Evolutionary conservation across 2,113 vertebrate species (phyloP).

Genomic region (Puma concolor): DNA sequence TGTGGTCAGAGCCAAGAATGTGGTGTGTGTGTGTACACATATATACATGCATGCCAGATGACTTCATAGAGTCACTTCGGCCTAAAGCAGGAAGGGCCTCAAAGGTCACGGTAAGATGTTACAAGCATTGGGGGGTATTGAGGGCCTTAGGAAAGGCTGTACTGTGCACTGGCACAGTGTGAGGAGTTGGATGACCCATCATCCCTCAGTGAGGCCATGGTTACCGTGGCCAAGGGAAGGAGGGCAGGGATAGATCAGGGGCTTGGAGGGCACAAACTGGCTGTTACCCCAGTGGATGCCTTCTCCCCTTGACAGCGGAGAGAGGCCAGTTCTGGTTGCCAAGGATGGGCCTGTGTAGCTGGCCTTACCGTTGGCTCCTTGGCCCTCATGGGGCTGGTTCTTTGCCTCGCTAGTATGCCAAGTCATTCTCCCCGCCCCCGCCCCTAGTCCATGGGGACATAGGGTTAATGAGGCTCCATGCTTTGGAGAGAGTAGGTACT

Average conservation of each 20-base stretch:
- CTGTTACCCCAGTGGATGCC: background rate
- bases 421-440: background rate
- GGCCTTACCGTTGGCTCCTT: background rate
- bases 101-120: background rate
- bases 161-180: background rate
- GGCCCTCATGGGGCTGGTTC: constrained; percentile 20
- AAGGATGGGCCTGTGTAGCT: background rate
- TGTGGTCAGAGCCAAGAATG: background rate
- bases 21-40: no score
- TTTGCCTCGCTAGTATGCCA: background rate
- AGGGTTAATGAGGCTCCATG: constrained; percentile 44
- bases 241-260: background rate
- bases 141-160: background rate
- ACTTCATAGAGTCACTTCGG: background rate
- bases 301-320: background rate
- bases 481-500: background rate
- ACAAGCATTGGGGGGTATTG: background rate
- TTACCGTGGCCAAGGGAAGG: background rate
- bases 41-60: background rate
- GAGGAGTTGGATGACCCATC: background rate
- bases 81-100: background rate
- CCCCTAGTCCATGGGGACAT: background rate
- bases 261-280: background rate
- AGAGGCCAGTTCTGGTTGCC: constrained; percentile 44
- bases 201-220: background rate